These are phyloP conservation scores for Amblyopsis hoosieri DNA, from an alignment of 2,797 vertebrate genomes.

Conservation along the genomic window DNA sequence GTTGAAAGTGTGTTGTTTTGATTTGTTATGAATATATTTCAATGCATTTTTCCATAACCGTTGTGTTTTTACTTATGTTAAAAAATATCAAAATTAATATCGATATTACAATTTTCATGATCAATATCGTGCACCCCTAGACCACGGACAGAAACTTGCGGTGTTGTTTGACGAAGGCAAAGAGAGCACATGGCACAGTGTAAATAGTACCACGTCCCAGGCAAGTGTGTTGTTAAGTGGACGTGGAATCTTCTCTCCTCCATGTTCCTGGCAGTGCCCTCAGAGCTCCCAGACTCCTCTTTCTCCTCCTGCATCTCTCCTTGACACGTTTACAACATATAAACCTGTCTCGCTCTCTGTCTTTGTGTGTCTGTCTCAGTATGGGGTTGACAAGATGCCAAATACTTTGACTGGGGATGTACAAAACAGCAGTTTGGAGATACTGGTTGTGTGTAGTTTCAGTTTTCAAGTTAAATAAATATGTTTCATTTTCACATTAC, in stretches of 20 bases:
- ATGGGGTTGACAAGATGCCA: not conserved
- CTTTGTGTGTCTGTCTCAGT: slow-evolving; percentile 1
- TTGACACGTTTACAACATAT: slow-evolving; percentile 34
- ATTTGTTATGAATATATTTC: no score
- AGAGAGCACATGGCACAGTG: slow-evolving; percentile 21
- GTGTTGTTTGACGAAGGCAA: not conserved
- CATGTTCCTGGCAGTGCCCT: slow-evolving; percentile 70
- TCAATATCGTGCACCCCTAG: no score
- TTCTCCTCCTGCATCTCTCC: slow-evolving; percentile 31
- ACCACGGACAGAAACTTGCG: not conserved
- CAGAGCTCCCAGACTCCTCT: slow-evolving; percentile 26
- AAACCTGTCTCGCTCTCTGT: slow-evolving; percentile 6
- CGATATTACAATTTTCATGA: no score
- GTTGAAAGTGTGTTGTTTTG: no score
- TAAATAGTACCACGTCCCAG: slow-evolving; percentile 61
- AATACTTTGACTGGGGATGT: not conserved
- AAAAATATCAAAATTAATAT: no score
- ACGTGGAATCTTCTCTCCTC: slow-evolving; percentile 70
- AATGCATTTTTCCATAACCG: no score
- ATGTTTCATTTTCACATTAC: not conserved
- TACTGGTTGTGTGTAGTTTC: not conserved
- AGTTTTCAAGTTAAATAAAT: not conserved
- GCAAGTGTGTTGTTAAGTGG: slow-evolving; percentile 68
- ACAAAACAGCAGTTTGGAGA: not conserved
- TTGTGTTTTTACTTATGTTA: no score